Evolutionary conservation across 37 sponge, comb jelly and placozoan genomes (phyloP).

Genomic region (Beroe forskalii): DNA sequence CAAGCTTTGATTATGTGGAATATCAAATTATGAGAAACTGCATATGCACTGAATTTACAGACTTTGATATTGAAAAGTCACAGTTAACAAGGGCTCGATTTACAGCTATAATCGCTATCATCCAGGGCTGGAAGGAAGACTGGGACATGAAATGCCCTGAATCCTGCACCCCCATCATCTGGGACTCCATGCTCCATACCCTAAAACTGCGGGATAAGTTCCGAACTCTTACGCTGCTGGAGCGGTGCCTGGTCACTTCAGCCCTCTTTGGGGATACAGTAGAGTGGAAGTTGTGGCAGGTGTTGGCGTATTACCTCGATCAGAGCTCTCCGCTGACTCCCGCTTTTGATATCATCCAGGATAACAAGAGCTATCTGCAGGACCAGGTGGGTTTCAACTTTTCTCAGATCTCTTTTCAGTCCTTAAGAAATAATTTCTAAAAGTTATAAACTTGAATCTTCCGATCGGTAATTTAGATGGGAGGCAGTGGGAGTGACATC

Average conservation of each 20-base stretch:
- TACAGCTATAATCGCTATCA: no score
- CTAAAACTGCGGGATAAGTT: slow-evolving; percentile 3
- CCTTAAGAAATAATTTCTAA: no score
- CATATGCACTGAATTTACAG: no score
- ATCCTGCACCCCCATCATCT: slow-evolving; percentile 1
- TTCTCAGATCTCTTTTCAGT: no score
- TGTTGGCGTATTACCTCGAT: slow-evolving; percentile 52
- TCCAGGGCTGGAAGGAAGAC: slow-evolving; percentile 44
- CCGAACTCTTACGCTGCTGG: slow-evolving; percentile 2
- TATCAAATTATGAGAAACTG: no score
- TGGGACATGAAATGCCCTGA: slow-evolving; percentile 40
- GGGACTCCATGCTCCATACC: slow-evolving; percentile 47
- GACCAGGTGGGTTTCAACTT: slow-evolving; percentile 22
- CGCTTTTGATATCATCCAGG: slow-evolving; percentile 52
- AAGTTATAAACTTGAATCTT: no score
- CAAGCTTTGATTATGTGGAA: no score
- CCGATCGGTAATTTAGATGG: no score
- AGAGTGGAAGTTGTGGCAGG: slow-evolving; percentile 61
- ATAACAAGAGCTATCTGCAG: slow-evolving; percentile 53
- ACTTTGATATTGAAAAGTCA: no score
- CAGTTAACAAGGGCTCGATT: no score
- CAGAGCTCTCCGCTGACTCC: slow-evolving; percentile 28
- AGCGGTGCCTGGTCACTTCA: slow-evolving; percentile 35
- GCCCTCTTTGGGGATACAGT: slow-evolving; percentile 14
- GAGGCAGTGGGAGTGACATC: no score